Evolutionary conservation across 2,797 vertebrate species (phyloP).

Genomic region (Chromobotia macracanthus): DNA sequence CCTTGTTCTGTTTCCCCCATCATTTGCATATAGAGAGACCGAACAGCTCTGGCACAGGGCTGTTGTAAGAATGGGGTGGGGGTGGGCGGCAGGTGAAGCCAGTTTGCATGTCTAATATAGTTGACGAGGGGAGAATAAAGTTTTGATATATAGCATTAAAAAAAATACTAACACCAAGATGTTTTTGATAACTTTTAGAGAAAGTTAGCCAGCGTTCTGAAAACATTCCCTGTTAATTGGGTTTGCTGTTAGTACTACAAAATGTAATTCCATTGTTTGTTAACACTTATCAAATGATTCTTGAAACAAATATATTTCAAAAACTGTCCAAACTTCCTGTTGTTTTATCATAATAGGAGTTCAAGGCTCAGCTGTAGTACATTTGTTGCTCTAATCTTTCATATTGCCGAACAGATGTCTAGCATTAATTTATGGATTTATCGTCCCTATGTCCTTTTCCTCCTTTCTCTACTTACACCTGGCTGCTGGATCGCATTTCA

Average conservation of each 20-base stretch:
- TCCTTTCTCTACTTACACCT: conserved; percentile 83
- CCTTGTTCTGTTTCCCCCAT: conserved; percentile 71
- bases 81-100: conserved; percentile 49
- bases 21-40: conserved; percentile 82
- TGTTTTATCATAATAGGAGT: conserved; percentile 69
- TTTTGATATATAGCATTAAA: too few species aligned
- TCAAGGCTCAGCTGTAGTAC: conserved; percentile 80
- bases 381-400: conserved; percentile 89
- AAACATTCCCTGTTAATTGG: too few species aligned
- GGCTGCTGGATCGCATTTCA: conserved; percentile 95
- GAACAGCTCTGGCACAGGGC: conserved; percentile 67
- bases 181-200: too few species aligned
- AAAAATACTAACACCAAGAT: too few species aligned
- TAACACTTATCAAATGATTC: background rate
- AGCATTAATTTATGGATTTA: conserved; percentile 99
- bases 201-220: too few species aligned
- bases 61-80: conserved; percentile 58
- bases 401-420: conserved; percentile 95
- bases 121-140: too few species aligned
- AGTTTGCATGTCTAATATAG: conserved; percentile 61
- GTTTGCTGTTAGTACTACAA: conserved; percentile 15
- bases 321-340: background rate
- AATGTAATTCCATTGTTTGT: conserved; percentile 3
- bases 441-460: conserved; percentile 68
- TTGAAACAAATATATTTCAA: background rate